Evolutionary conservation across 2,113 vertebrate species (phyloP), one percentile per base, ranked within the genome.

Genomic region (Anthoscopus minutus): DNA sequence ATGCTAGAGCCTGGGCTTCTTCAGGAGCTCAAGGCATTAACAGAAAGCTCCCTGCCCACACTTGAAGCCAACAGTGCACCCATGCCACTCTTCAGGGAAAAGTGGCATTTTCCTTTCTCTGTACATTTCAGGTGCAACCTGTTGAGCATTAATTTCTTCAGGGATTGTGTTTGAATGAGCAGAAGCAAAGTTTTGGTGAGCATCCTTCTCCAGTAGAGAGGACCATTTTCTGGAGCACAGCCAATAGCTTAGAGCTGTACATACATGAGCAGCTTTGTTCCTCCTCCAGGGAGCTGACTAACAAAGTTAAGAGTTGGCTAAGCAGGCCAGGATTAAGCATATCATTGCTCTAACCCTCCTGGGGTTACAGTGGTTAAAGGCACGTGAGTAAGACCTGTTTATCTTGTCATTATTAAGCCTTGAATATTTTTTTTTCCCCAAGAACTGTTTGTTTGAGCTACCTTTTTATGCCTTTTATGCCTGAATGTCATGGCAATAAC

Each of bases 221-320:
- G 74, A 88, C 65, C 0, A 0, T 74, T 92, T 93, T 61, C 72
- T 93, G 94, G 94, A 96, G 62, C 74, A 45, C 18, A 30, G 93
- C 89, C 89, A 95, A 65, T 58, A 66, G 71, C 92, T 95, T 67
- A 80, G 81, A 95, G 93, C 92, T 88, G 66, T 90, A 94, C 62
- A 85, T 81, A 70, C 16, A 1, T 31, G 82, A 90, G 85, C 53
- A 78, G 88, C 64, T 92, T 93, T 88, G 88, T 89, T 95, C 67
- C 57, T 92, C 31, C 95, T 94, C 88, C 23, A 48, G 79, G 81
- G 93, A 96, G 79, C 82, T 92, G 79, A 89, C 85, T 94, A 71
- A 93, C 62, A 47, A 91, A 93, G 74, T 89, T 88, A 80, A 89
- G 92, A 66, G 87, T 69, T 82, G 81, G 62, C 74, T 76, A 58